These are phyloP conservation scores for Drosophila chauvacae DNA, from an alignment of 1,140 invertebrate species.

Conservation along the genomic window DNA sequence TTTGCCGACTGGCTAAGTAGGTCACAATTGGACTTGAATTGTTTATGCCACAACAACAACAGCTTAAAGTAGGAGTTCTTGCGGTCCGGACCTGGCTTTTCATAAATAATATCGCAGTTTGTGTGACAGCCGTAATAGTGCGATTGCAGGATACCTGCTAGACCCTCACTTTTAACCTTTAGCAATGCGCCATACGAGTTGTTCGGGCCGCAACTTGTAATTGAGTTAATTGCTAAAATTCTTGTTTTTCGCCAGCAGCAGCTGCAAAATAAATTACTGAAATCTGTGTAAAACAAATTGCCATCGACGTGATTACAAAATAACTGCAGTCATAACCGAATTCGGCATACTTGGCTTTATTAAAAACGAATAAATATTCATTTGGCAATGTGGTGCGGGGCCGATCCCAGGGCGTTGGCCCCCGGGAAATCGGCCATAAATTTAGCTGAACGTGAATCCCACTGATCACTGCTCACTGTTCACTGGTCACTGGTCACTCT, in stretches of 20 bases:
- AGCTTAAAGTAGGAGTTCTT: slow-evolving; percentile 9
- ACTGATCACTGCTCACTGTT: slow-evolving; percentile 16
- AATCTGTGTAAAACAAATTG: slow-evolving; percentile 43
- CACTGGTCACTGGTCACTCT: slow-evolving; percentile 26
- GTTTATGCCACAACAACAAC: slow-evolving; percentile 62
- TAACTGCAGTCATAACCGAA: slow-evolving; percentile 16
- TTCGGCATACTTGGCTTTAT: slow-evolving; percentile 20
- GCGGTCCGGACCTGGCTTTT: neutral
- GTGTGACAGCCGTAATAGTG: slow-evolving; percentile 25
- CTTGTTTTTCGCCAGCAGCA: slow-evolving; percentile 20
- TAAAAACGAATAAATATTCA: slow-evolving; percentile 47
- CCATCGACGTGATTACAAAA: slow-evolving; percentile 32
- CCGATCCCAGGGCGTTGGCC: slow-evolving; percentile 30
- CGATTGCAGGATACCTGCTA: slow-evolving; percentile 8
- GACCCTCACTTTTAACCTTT: slow-evolving; percentile 37
- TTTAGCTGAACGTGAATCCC: slow-evolving; percentile 31
- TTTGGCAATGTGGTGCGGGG: slow-evolving; percentile 5
- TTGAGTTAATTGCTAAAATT: slow-evolving; percentile 43
- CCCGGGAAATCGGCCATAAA: slow-evolving; percentile 25
- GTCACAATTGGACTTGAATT: slow-evolving; percentile 76
- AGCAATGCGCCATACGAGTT: neutral
- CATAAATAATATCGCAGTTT: slow-evolving; percentile 11
- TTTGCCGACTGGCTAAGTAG: slow-evolving; percentile 51
- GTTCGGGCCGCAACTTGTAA: slow-evolving; percentile 36
- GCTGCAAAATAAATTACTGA: slow-evolving; percentile 36